Evolutionary conservation across 2,113 vertebrate species (phyloP).

Genomic region (Meleagris gallopavo): DNA sequence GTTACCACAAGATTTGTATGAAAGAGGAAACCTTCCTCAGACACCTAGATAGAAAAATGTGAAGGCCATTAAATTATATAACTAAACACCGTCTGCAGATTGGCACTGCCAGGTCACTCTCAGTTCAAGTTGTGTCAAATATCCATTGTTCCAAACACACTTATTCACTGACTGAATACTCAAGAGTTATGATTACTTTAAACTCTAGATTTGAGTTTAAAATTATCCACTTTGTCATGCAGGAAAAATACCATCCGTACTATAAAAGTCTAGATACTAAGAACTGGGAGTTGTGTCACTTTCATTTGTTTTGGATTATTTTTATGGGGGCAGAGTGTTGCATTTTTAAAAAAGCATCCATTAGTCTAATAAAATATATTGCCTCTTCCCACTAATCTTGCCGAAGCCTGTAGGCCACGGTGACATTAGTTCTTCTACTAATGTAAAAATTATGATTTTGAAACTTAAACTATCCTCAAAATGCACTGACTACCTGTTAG

Average conservation of each 20-base stretch:
- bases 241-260: neutral
- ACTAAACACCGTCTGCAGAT: conserved; percentile 49
- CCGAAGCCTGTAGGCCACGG: neutral
- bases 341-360: neutral
- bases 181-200: neutral
- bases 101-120: conserved; percentile 62
- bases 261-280: neutral
- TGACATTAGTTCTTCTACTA: neutral
- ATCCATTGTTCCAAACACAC: conserved; percentile 1
- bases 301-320: neutral
- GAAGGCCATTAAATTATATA: conserved; percentile 72
- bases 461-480: neutral
- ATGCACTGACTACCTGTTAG: neutral
- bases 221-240: neutral
- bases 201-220: neutral
- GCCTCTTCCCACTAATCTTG: neutral
- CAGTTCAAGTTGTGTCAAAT: conserved; percentile 62
- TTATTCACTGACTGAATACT: neutral
- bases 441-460: neutral
- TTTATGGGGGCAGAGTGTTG: accelerated
- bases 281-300: neutral
- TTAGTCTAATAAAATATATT: neutral
- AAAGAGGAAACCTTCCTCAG: conserved; percentile 71
- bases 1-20: conserved; percentile 76
- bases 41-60: conserved; percentile 76